phyloP scores from a whole-genome alignment of 2,797 vertebrate species.

The Sebastes matsubarae region DNA sequence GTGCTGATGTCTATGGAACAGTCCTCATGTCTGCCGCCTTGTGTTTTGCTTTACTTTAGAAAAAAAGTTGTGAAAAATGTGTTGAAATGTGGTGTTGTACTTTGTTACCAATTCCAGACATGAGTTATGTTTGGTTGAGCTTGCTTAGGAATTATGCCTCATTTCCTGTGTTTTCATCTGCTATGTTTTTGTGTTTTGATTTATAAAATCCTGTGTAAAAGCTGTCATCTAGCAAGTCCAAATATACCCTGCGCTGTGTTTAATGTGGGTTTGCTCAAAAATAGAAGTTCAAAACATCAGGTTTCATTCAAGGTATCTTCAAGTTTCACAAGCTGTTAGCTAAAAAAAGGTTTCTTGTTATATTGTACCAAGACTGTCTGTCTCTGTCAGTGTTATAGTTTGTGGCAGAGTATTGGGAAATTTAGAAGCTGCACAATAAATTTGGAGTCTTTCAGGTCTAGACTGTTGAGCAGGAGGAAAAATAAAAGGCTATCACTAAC shows the following conservation, averaged over 20 bases:
- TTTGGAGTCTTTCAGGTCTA: neutral
- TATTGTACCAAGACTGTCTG: neutral
- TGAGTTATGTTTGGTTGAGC: neutral
- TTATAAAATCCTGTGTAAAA: neutral
- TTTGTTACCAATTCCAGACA: neutral
- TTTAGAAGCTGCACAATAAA: neutral
- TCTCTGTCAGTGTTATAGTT: neutral
- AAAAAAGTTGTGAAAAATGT: neutral
- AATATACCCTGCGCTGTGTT: conserved; percentile 3
- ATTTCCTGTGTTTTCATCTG: conserved; percentile 15
- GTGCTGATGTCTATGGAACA: neutral
- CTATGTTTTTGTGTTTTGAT: conserved; percentile 23
- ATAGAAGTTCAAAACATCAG: neutral
- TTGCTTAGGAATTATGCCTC: neutral
- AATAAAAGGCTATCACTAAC: neutral
- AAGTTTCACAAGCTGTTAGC: neutral
- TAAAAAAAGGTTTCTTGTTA: neutral
- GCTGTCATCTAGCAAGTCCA: conserved; percentile 7
- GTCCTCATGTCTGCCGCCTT: neutral
- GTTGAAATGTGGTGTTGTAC: neutral
- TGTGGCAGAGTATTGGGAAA: neutral
- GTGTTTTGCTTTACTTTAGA: neutral
- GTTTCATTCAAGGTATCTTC: neutral
- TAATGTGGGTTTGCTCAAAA: conserved; percentile 12
- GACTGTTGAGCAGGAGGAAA: neutral